A percentile compares a stretch with the other conserved stretches of the same genome.
phyloP scores from a whole-genome alignment of 2,113 vertebrate species.

The Xyrauchen texanus region DNA sequence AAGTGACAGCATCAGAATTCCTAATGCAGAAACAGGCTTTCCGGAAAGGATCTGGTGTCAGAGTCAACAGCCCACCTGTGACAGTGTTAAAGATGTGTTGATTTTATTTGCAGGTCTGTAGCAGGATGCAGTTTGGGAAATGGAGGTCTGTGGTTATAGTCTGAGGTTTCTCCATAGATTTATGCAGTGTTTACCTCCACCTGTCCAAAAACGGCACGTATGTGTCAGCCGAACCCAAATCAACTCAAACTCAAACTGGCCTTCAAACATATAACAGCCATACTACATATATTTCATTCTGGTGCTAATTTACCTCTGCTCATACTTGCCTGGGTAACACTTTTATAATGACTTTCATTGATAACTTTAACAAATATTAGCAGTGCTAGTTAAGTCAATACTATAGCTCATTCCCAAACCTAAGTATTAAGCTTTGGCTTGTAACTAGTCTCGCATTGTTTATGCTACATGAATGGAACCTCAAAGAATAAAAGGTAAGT shows the following conservation, averaged over 20 bases:
- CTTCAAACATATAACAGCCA: background rate
- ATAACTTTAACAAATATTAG: background rate
- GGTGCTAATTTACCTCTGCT: background rate
- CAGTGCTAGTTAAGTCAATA: too few species aligned
- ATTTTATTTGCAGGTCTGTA: background rate
- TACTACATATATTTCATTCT: background rate
- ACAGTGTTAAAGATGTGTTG: conserved; percentile 7
- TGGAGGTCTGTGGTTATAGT: conserved; percentile 1
- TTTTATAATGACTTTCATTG: background rate
- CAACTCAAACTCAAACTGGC: background rate
- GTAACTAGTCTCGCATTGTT: too few species aligned
- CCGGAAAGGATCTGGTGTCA: background rate
- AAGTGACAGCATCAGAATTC: conserved; percentile 38
- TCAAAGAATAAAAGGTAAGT: too few species aligned
- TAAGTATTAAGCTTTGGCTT: too few species aligned
- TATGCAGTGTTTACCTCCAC: conserved; percentile 25
- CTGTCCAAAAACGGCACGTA: conserved; percentile 21
- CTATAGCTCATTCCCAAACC: too few species aligned
- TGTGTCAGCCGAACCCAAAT: conserved; percentile 5
- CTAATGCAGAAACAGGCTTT: conserved; percentile 21
- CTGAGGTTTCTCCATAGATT: conserved; percentile 9
- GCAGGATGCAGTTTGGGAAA: conserved; percentile 2
- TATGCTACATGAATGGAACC: too few species aligned
- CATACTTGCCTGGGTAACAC: background rate
- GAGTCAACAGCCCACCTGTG: conserved; percentile 17